A percentile compares a stretch with the other conserved stretches of the same genome.
These are phyloP conservation scores for Albula goreensis DNA, from an alignment of 2,113 vertebrate species.

Conservation along the genomic window DNA sequence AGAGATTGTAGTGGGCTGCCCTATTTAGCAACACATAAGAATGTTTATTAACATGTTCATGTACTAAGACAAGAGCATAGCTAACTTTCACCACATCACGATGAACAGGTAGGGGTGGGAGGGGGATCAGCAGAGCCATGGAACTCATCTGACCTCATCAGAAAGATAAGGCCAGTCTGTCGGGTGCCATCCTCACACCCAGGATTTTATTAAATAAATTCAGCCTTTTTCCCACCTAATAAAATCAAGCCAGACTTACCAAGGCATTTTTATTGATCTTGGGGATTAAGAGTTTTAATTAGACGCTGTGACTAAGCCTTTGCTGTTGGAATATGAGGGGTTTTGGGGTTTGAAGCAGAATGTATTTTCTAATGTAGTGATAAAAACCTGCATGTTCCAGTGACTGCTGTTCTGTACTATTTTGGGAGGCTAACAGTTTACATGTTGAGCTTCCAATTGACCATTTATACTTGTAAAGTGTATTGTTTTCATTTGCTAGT, in stretches of 20 bases:
- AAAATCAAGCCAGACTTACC: conserved; percentile 4
- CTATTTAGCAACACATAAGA: not conserved
- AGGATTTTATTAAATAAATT: conserved; percentile 8
- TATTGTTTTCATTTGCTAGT: no score
- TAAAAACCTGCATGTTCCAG: no score
- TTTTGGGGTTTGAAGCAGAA: not conserved
- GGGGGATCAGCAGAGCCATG: not conserved
- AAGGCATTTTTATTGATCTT: conserved; percentile 9
- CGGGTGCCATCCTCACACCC: not conserved
- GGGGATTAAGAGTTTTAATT: conserved; percentile 13
- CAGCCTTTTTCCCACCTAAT: not conserved
- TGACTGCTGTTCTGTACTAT: no score
- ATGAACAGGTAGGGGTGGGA: not conserved
- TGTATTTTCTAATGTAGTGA: no score
- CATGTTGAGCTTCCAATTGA: no score
- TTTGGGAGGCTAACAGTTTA: no score
- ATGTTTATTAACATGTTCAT: not conserved
- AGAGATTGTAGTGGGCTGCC: not conserved
- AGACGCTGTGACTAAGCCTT: not conserved
- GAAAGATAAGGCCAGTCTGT: not conserved
- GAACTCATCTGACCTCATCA: not conserved
- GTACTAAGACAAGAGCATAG: not conserved
- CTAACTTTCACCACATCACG: not conserved
- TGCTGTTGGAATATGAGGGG: no score
- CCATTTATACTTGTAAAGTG: no score